phyloP scores from a whole-genome alignment of 2,888 invertebrate species.

The Erebia aethiops region DNA sequence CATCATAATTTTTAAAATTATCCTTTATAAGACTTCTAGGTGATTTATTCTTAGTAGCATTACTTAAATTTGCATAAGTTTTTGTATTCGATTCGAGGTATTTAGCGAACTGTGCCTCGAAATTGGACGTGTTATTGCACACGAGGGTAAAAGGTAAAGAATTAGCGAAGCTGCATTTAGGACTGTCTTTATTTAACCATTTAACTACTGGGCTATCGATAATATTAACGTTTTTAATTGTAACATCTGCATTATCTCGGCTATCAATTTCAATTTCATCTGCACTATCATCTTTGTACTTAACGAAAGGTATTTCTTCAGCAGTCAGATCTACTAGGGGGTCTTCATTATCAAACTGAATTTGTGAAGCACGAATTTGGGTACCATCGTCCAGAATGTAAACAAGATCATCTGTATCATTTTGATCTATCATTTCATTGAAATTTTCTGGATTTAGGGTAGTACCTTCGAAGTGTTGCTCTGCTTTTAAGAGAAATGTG shows the following conservation, averaged over 20 bases:
- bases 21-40: conserved; percentile 60
- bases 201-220: conserved; percentile 63
- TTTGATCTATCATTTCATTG: conserved; percentile 51
- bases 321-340: conserved; percentile 64
- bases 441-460: conserved; percentile 47
- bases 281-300: conserved; percentile 55
- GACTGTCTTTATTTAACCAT: conserved; percentile 57
- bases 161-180: conserved; percentile 64
- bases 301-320: conserved; percentile 71
- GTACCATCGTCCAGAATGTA: conserved; percentile 76
- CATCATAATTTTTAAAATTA: conserved; percentile 53
- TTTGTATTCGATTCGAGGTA: conserved; percentile 64
- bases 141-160: conserved; percentile 72
- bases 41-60: conserved; percentile 58
- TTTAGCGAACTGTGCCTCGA: conserved; percentile 71
- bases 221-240: conserved; percentile 62
- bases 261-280: conserved; percentile 51
- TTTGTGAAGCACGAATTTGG: conserved; percentile 74
- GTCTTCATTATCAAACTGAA: conserved; percentile 77
- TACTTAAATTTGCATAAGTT: conserved; percentile 60
- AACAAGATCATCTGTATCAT: conserved; percentile 56
- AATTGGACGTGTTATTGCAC: conserved; percentile 64
- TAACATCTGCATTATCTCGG: conserved; percentile 41
- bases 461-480: conserved; percentile 51
- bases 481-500: conserved; percentile 65